phyloP scores from a whole-genome alignment of 2,888 invertebrate genomes.

The Byasa hedistus region DNA sequence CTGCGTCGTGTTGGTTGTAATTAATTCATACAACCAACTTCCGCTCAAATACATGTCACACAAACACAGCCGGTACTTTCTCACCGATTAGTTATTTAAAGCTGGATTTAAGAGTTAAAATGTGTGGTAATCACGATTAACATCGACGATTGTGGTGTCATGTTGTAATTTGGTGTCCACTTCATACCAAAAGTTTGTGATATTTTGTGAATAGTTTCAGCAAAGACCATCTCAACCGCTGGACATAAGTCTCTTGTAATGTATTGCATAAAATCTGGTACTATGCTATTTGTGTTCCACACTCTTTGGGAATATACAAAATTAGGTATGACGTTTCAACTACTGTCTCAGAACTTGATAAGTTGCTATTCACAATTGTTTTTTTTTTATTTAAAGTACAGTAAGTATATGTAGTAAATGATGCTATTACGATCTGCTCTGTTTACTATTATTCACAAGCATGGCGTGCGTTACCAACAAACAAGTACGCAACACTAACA shows the following conservation, averaged over 20 bases:
- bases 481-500: conserved; percentile 27
- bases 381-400: too few species aligned
- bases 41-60: conserved; percentile 8
- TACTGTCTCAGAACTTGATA: too few species aligned
- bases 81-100: not conserved
- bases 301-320: too few species aligned
- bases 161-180: too few species aligned
- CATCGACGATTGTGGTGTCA: not conserved
- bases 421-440: not conserved
- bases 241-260: too few species aligned
- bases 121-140: not conserved
- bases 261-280: too few species aligned
- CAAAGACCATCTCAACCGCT: too few species aligned
- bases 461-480: conserved; percentile 11
- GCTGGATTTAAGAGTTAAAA: not conserved
- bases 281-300: too few species aligned
- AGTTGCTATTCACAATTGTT: too few species aligned
- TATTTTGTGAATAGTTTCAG: too few species aligned
- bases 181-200: too few species aligned
- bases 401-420: not conserved
- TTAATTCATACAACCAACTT: conserved; percentile 31
- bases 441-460: conserved; percentile 1
- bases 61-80: not conserved
- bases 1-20: conserved; percentile 28
- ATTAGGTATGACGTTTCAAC: too few species aligned